A percentile compares a stretch with the other conserved stretches of the same genome.
These are phyloP conservation scores for Euzophera pinguis DNA, from an alignment of 2,888 invertebrate species.

Conservation along the genomic window DNA sequence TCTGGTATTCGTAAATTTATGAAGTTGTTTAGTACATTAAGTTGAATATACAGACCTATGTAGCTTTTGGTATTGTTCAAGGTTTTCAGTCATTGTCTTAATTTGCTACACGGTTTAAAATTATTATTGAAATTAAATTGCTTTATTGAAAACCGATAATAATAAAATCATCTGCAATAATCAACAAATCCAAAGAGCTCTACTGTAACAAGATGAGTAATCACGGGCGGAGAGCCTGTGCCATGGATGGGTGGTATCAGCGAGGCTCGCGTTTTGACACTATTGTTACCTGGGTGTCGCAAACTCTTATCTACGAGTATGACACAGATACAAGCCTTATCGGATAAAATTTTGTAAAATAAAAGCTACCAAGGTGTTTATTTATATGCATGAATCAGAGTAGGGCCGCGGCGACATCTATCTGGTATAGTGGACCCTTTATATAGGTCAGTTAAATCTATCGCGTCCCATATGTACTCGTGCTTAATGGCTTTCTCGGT, in stretches of 20 bases:
- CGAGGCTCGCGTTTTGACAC: constrained; percentile 23
- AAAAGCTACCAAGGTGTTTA: constrained; percentile 6
- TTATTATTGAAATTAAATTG: too few relatives aligned
- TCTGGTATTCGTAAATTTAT: too few relatives aligned
- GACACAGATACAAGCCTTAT: constrained; percentile 17
- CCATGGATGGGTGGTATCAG: constrained; percentile 16
- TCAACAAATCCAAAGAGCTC: too few relatives aligned
- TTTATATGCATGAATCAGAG: constrained; percentile 7
- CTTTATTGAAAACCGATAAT: too few relatives aligned
- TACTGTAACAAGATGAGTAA: constrained; percentile 15
- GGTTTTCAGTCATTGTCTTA: constrained; percentile 43
- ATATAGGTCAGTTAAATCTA: not conserved
- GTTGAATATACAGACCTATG: constrained; percentile 50
- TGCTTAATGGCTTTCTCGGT: not conserved
- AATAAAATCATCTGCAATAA: too few relatives aligned
- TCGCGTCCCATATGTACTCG: not conserved
- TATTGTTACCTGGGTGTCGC: constrained; percentile 30
- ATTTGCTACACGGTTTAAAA: not conserved
- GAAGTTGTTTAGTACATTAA: too few relatives aligned
- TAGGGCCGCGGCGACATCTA: not conserved
- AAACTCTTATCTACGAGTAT: constrained; percentile 20
- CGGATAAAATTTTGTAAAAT: constrained; percentile 11
- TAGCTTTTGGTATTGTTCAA: constrained; percentile 42
- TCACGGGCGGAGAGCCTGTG: constrained; percentile 15
- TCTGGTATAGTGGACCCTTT: not conserved